A percentile compares a stretch with the other conserved stretches of the same genome.
Conservation (phyloP, 1,140 invertebrate species). For the Steinernema khuongi region DNA sequence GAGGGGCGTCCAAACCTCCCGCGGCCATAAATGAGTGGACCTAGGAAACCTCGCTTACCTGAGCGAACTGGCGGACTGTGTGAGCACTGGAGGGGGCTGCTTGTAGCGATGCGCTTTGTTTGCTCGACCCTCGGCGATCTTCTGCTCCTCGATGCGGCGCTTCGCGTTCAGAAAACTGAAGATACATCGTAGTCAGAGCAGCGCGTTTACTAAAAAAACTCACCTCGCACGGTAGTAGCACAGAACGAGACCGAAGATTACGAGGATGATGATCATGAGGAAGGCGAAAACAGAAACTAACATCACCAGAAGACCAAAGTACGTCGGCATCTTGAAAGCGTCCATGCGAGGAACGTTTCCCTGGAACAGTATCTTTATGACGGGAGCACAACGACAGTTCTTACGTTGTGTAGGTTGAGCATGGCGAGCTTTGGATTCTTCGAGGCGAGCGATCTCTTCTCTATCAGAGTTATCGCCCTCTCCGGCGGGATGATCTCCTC, state of each 20-base stretch:
- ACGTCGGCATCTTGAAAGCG: background rate
- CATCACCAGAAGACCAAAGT: background rate
- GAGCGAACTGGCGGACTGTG: background rate
- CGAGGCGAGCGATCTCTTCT: background rate
- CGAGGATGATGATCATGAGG: background rate
- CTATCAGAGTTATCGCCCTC: background rate
- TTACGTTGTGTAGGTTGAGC: background rate
- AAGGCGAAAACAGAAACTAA: slow-evolving; percentile 1
- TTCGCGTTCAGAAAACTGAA: background rate
- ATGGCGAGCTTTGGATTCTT: background rate
- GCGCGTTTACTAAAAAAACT: too few relatives aligned
- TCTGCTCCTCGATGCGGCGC: background rate
- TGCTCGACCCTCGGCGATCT: background rate
- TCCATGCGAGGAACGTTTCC: background rate
- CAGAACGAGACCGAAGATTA: background rate
- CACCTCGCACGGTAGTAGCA: background rate
- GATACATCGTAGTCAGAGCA: too few relatives aligned
- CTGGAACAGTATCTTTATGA: background rate
- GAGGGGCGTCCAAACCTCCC: too few relatives aligned
- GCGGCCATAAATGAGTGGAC: background rate
- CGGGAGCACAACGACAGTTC: background rate
- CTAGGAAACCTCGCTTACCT: background rate
- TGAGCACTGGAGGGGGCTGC: background rate
- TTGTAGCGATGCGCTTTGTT: background rate
- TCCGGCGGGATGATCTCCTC: background rate